Conservation (phyloP, 2,888 invertebrate species). For the Cyaniris semiargus region DNA sequence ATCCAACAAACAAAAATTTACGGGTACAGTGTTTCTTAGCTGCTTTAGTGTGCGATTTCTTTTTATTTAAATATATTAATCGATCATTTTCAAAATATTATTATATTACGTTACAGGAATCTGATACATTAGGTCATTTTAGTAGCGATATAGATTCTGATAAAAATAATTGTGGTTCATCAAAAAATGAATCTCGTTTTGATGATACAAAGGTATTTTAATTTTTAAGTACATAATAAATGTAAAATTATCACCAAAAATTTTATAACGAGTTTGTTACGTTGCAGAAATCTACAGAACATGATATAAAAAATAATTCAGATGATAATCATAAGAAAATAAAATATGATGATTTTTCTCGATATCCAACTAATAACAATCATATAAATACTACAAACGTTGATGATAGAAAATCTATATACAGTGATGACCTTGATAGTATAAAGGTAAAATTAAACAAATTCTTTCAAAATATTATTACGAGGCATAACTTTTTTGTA, state of each 20-base stretch:
- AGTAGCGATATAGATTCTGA: not conserved
- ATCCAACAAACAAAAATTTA: not conserved
- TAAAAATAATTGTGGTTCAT: not conserved
- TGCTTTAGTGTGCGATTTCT: not conserved
- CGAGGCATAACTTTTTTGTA: not conserved
- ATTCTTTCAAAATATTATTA: not conserved
- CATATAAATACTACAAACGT: not conserved
- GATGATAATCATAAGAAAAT: not conserved
- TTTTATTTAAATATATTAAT: not conserved
- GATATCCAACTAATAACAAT: not conserved
- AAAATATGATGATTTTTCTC: not conserved
- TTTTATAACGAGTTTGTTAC: not conserved
- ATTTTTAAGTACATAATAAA: not conserved
- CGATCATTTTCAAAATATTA: not conserved
- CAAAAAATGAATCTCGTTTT: not conserved
- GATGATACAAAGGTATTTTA: not conserved
- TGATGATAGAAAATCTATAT: not conserved
- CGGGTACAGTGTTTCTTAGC: not conserved
- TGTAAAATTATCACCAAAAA: not conserved
- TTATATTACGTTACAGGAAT: not conserved
- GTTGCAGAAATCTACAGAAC: conserved; percentile 2
- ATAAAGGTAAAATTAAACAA: not conserved
- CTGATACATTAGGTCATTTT: not conserved
- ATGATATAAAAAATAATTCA: not conserved
- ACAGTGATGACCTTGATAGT: not conserved